A percentile compares a stretch with the other conserved stretches of the same genome.
Conservation (phyloP, 2,888 invertebrate species). For the Tetragonula carbonaria region DNA sequence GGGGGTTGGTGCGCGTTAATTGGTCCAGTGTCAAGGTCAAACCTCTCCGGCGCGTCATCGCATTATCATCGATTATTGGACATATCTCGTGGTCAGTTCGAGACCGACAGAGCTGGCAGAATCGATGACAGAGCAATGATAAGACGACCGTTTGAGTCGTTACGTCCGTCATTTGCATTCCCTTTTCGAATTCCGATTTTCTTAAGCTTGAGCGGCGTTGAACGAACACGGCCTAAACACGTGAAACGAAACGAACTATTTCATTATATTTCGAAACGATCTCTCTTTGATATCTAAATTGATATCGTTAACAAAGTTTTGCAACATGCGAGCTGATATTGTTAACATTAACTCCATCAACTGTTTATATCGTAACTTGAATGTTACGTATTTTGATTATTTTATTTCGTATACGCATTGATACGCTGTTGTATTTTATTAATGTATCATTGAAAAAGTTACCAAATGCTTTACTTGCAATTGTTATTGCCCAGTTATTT, state of each 20-base stretch:
- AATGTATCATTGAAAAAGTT: no score
- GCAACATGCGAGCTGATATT: no score
- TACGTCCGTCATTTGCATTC: background rate
- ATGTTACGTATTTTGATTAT: no score
- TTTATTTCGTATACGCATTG: no score
- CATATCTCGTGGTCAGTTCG: slow-evolving; percentile 73
- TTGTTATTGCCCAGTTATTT: no score
- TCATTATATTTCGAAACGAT: background rate
- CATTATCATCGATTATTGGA: slow-evolving; percentile 83
- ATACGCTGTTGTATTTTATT: no score
- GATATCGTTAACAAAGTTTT: no score
- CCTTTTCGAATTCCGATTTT: background rate
- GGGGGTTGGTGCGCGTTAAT: slow-evolving; percentile 82
- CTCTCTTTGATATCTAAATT: background rate
- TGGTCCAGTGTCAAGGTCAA: slow-evolving; percentile 83
- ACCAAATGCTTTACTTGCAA: no score
- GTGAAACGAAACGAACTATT: background rate
- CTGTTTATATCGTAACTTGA: no score
- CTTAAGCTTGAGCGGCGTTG: background rate
- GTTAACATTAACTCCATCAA: no score
- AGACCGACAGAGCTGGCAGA: slow-evolving; percentile 51
- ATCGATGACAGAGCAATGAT: slow-evolving; percentile 62
- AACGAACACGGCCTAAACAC: background rate
- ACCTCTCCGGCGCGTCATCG: slow-evolving; percentile 80
- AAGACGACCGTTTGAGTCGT: slow-evolving; percentile 43